Evolutionary conservation across 2,113 vertebrate species (phyloP), one percentile per base, ranked within the genome.

Genomic region (Salvelinus sp.): DNA sequence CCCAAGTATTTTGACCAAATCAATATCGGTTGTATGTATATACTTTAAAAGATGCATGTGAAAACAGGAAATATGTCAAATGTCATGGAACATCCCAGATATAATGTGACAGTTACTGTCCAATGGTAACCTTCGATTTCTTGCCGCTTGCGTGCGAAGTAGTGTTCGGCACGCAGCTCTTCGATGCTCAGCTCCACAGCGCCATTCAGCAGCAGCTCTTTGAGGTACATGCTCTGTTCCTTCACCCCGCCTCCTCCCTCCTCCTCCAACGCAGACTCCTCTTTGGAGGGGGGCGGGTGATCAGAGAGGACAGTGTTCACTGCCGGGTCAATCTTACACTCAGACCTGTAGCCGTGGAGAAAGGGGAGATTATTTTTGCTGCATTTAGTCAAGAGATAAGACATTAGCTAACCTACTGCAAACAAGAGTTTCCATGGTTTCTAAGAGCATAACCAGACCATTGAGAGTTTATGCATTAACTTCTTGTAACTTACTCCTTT

Each of bases 141-240:
- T 79, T 92, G 90, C 44, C 86, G 91, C 0, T 91, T 76, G 83
- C 92, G 91, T 81, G 92, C 90, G 68, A 91, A 91, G 86, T 94
- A 95, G 72, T 91, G 90, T 85, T 95, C 93, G 72, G 95, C 94
- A 62, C 94, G 73, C 58, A 96, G 92, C 83, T 96, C 95, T 77
- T 96, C 95, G 12, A 96, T 91, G n/a, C 93, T 94, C 70, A 96
- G 94, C 47, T 96, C 95, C 0, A 82, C 89, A 0, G 92, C 90
- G 28, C 93, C 94, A 78, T 89, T 92, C 74, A 92, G 93, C 70
- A 96, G 88, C 76, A 91, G 93, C 4, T 93, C 94, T 82, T 95
- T 95, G 76, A 92, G 94, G 77, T 95, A 96, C 95, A 95, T 96
- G 63, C 89, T 82, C 68, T 86, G 65, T 70, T 93, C 93, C 54